Evolutionary conservation across 2,797 vertebrate genomes (phyloP), one percentile per base, ranked within the genome.

Genomic region (Centroberyx gerrardi): DNA sequence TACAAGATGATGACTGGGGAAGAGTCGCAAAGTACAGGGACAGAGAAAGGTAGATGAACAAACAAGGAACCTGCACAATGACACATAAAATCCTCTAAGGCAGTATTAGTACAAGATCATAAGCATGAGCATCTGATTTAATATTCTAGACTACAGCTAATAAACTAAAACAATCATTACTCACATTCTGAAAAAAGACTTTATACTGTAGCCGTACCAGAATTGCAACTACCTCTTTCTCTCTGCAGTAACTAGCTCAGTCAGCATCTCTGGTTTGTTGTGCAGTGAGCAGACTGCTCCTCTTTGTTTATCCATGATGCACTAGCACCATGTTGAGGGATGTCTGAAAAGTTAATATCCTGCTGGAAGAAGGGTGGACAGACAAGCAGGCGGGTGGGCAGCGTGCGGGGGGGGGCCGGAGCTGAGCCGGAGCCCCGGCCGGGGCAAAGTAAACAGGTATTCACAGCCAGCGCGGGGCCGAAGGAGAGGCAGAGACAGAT

Each of bases 401-500:
- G 85, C 72, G 68, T 81, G 55, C 5, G 2, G 31, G 78, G 63
- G 52, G 15, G 38, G 18, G 42, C n/a, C 22, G 8, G 78, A 84
- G 79, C 75, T 68, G 70, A 88, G 81, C 84, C 49, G 38, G 56
- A 84, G 83, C 89, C 87, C 83, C 81, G 84, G 87, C 81, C 85
- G 65, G 83, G 61, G 80, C 79, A 84, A 62, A 88, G 83, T 84
- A 88, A 92, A 93, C 88, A 92, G 86, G 89, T 89, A 90, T 87
- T 86, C 88, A 83, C 81, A 87, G 81, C 83, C 80, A 67, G 82
- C 65, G 78, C 84, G 86, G 68, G 78, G 86, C 70, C 58, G 87
- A 84, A 84, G 85, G 91, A 79, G 79, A 87, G 83, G 87, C 86
- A 62, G 81, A 82, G 84, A 48, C 65, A 88, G 91, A 95, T 96